Evolutionary conservation across 1,140 invertebrate species (phyloP), one percentile per base, ranked within the genome.

Genomic region (Ostrea denselamellosa): DNA sequence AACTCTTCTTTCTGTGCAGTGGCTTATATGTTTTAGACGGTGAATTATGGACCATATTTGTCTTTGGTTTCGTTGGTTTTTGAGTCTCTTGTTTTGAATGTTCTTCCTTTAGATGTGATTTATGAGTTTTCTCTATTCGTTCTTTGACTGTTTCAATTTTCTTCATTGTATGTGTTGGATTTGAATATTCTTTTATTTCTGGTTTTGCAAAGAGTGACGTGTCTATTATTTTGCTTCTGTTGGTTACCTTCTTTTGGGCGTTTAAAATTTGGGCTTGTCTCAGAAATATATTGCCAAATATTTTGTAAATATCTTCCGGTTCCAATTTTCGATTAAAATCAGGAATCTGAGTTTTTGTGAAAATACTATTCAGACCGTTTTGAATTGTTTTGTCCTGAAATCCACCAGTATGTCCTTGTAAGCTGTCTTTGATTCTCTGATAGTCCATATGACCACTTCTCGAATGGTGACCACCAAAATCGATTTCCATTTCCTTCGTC

Each of bases 131-230:
- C 22, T 28, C 8, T 71, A 8, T 22, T 34, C 17, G 28, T 12
- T 77, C 28, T 28, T 12, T 77, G 68, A 28, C 68, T 34, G 22
- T 25, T 0, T 77, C 25, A 77, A 77, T 77, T 5, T 77, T 77
- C 9, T 77, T 34, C 14, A 77, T 12, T 17, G 10, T 12, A 77
- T 77, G 28, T 34, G 12, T 10, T 77, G 68, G 68, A 34, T 77
- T 77, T 14, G 68, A 17, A 77, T 77, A 77, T 25, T 77, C 68
- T 77, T 77, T 77, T 34, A 77, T 77, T 34, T 77, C 68, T 28
- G 68, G 68, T 77, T 77, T 25, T 10, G 22, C 4, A 28, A 77
- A 77, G 28, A 77, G 68, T 14, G 25, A 14, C 28, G 68, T 34
- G 28, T 77, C 10, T 17, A 77, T 22, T 12, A 0, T 71, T 28